Conservation (phyloP, 2,113 vertebrate species). For the Heterochromis multidens region DNA sequence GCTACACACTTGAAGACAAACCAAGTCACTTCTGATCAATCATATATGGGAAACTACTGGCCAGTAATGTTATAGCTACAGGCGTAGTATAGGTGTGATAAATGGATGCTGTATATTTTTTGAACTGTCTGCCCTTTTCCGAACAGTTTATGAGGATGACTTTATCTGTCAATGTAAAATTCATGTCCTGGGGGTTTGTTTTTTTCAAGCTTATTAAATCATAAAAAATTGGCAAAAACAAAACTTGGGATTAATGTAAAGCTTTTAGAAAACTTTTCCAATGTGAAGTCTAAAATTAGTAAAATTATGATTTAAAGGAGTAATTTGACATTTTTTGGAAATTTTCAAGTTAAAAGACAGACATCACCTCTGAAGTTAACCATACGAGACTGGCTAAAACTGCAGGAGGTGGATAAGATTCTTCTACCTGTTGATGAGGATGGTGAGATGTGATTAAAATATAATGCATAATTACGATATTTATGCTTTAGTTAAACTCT, state of each 20-base stretch:
- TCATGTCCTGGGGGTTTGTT: background rate
- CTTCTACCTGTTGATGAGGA: background rate
- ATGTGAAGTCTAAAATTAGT: background rate
- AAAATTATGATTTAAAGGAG: background rate
- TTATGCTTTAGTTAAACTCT: background rate
- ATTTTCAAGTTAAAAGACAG: background rate
- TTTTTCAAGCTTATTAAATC: background rate
- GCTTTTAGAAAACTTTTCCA: background rate
- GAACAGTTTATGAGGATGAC: background rate
- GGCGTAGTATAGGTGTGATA: background rate
- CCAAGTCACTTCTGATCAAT: background rate
- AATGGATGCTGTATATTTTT: background rate
- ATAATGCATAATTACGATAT: background rate
- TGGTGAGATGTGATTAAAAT: background rate
- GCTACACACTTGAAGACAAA: background rate
- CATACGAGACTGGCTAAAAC: background rate
- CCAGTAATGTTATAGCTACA: background rate
- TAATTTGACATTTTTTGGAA: background rate
- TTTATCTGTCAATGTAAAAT: background rate
- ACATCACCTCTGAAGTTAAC: background rate
- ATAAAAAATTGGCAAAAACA: background rate
- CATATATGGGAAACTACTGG: background rate
- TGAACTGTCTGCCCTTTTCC: background rate
- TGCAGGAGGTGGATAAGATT: background rate
- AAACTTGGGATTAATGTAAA: background rate